phyloP scores from a whole-genome alignment of 2,113 vertebrate genomes.

The Rhinolophus ferrumequinum region DNA sequence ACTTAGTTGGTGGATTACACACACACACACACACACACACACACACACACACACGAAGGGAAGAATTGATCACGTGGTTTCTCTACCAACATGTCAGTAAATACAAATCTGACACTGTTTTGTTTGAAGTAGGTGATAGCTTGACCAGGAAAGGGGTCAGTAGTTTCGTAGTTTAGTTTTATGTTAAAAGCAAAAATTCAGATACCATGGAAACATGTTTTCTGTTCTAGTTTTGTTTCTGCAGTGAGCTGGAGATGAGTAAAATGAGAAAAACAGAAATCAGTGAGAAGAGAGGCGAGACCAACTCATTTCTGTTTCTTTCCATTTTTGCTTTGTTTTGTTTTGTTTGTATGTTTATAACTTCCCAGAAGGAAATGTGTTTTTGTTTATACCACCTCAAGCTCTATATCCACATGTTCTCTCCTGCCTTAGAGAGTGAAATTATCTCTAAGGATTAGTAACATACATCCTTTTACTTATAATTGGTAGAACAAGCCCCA shows the following conservation, averaged over 20 bases:
- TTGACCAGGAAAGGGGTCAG: not conserved
- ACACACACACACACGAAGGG: not conserved
- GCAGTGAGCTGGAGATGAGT: not conserved
- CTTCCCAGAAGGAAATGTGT: not conserved
- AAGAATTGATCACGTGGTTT: not conserved
- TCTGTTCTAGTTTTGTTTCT: slow-evolving; percentile 58
- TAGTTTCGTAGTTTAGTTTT: not conserved
- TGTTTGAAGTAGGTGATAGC: not conserved
- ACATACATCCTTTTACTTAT: not conserved
- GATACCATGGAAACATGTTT: slow-evolving; percentile 43
- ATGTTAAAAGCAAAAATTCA: slow-evolving; percentile 43
- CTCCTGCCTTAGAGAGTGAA: not conserved
- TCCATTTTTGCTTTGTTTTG: not conserved
- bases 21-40: not conserved
- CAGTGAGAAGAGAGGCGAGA: not conserved
- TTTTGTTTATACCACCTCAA: not conserved
- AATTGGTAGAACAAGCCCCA: not conserved
- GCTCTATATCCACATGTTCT: not conserved
- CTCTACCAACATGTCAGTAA: not conserved
- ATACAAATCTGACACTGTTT: slow-evolving; percentile 10
- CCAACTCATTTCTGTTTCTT: not conserved
- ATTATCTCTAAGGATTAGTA: not conserved
- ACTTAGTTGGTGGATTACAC: not conserved
- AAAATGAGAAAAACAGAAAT: slow-evolving; percentile 32
- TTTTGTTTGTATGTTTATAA: too few species aligned